These are phyloP conservation scores for Choristoneura fumiferana DNA, from an alignment of 1,140 invertebrate species.

Conservation along the genomic window DNA sequence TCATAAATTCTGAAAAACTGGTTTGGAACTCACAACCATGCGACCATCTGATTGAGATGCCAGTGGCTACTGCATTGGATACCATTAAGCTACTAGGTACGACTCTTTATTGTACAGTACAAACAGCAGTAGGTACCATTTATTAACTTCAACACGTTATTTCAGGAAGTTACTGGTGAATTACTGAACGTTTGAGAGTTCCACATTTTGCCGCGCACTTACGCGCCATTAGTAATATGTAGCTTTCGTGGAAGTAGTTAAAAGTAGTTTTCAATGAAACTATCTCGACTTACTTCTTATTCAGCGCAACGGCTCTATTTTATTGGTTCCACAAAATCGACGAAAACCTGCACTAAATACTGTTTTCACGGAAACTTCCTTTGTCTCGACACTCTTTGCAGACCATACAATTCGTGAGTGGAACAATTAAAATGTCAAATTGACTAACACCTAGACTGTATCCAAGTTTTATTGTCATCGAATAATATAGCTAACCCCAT, in stretches of 20 bases:
- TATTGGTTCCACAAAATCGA: conserved; percentile 31
- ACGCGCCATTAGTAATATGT: conserved; percentile 2
- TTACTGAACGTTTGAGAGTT: neutral
- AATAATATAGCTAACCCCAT: conserved; percentile 58
- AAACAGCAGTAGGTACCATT: too few species aligned
- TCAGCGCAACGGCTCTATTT: conserved; percentile 40
- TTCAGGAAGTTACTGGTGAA: too few species aligned
- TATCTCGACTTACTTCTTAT: conserved; percentile 46
- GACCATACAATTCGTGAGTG: conserved; percentile 55
- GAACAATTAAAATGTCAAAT: conserved; percentile 68
- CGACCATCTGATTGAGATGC: too few species aligned
- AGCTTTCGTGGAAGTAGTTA: neutral
- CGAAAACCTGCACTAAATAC: conserved; percentile 54
- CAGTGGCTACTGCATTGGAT: too few species aligned
- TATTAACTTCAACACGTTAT: too few species aligned
- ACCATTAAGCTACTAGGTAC: too few species aligned
- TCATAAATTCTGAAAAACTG: too few species aligned
- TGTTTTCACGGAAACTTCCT: conserved; percentile 56
- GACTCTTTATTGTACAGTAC: too few species aligned
- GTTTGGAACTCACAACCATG: too few species aligned
- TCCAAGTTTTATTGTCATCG: conserved; percentile 68
- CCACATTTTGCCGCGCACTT: neutral
- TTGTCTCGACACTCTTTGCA: conserved; percentile 60
- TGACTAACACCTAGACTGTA: conserved; percentile 56
- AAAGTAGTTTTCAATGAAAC: conserved; percentile 36